phyloP scores from a whole-genome alignment of 2,113 vertebrate species.

The Sapajus apella region DNA sequence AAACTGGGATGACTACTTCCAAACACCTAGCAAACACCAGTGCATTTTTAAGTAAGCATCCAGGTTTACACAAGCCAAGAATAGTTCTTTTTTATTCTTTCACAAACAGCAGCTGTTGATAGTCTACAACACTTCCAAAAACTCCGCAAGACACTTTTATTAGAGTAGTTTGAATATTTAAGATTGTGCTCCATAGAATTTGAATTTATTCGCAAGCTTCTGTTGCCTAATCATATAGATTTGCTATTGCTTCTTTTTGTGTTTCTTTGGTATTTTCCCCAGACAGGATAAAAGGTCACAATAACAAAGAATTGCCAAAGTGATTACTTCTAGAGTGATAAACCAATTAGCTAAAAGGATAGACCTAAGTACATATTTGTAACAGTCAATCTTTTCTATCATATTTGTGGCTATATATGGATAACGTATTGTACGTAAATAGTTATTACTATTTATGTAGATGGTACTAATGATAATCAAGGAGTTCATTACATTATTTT shows the following conservation, averaged over 20 bases:
- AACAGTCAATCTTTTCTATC: not conserved
- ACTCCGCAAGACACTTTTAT: not conserved
- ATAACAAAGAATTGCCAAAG: not conserved
- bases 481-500: not conserved
- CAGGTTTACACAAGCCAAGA: constrained; percentile 8
- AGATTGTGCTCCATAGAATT: not conserved
- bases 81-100: not conserved
- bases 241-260: not conserved
- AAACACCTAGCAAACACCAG: not conserved
- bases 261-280: not conserved
- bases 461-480: not conserved
- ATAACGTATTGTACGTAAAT: no score
- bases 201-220: not conserved
- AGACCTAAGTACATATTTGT: not conserved
- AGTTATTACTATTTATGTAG: not conserved
- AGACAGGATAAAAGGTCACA: not conserved
- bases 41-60: not conserved
- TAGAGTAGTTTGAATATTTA: not conserved
- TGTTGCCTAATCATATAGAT: not conserved
- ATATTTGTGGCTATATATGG: not conserved
- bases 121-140: not conserved
- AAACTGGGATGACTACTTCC: not conserved
- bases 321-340: not conserved
- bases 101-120: not conserved
- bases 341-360: not conserved